A percentile compares a stretch with the other conserved stretches of the same genome.
Evolutionary conservation across 2,113 vertebrate genomes (phyloP).

Genomic region (Dunckerocampus dactyliophorus): DNA sequence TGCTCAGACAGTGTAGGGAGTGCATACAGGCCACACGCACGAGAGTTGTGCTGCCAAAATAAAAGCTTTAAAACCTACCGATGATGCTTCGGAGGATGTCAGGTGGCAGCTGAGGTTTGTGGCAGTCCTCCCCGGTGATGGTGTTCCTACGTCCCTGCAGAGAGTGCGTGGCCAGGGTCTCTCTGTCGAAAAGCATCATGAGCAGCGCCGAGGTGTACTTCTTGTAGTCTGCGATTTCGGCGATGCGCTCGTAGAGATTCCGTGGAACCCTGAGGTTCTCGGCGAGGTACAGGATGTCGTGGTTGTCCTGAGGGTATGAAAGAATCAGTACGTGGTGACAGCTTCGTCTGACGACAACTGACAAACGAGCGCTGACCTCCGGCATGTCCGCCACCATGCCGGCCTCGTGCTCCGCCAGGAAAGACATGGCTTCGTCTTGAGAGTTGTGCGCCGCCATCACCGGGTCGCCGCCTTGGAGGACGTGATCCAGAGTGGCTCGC

Average conservation of each 20-base stretch:
- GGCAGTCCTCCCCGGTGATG: constrained; percentile 58
- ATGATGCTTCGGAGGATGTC: constrained; percentile 65
- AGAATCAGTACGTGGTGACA: neutral
- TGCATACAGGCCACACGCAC: too few relatives aligned
- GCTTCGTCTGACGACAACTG: neutral
- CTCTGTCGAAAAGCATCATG: constrained; percentile 71
- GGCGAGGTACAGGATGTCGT: constrained; percentile 53
- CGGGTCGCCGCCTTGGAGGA: constrained; percentile 51
- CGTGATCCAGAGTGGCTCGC: constrained; percentile 62
- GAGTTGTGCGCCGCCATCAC: constrained; percentile 28
- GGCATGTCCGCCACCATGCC: constrained; percentile 45
- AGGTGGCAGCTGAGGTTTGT: constrained; percentile 67
- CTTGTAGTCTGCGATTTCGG: constrained; percentile 68
- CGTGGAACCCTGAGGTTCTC: constrained; percentile 61
- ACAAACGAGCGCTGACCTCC: constrained; percentile 43
- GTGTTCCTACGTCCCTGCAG: constrained; percentile 65
- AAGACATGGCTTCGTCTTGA: constrained; percentile 44
- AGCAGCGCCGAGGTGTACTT: constrained; percentile 69
- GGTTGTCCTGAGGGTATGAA: constrained; percentile 42
- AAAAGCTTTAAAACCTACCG: constrained; percentile 29
- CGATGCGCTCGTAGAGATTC: constrained; percentile 64
- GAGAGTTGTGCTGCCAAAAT: too few relatives aligned
- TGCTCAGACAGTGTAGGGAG: too few relatives aligned
- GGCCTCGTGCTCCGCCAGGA: constrained; percentile 37
- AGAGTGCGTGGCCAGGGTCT: constrained; percentile 69